Percentiles rank a stretch among this genome's conserved stretches.
phyloP scores from a whole-genome alignment of 1,140 invertebrate genomes.

The Drosophila rufa region DNA sequence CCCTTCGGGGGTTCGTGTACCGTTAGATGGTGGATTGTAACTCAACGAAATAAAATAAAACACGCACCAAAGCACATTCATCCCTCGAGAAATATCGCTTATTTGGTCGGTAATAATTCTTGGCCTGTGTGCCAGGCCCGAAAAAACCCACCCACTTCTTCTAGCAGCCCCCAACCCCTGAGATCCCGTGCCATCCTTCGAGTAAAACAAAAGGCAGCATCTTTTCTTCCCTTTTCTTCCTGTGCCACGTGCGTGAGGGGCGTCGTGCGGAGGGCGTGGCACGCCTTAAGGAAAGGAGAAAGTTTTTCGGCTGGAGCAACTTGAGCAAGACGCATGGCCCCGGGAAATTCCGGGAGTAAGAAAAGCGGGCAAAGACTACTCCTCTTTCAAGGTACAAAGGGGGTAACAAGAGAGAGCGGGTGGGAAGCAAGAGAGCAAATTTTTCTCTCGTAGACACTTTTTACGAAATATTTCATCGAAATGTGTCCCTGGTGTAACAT shows the following conservation, averaged over 20 bases:
- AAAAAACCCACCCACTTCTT: constrained; percentile 42
- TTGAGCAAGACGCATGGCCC: constrained; percentile 68
- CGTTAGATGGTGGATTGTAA: constrained; percentile 80
- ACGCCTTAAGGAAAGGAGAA: constrained; percentile 81
- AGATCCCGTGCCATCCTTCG: constrained; percentile 1
- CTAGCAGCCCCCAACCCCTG: constrained; percentile 1
- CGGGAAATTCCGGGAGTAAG: constrained; percentile 32
- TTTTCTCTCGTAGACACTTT: constrained; percentile 84
- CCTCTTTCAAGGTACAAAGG: constrained; percentile 20
- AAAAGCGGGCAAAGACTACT: constrained; percentile 1
- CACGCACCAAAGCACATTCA: constrained; percentile 85
- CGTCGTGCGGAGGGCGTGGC: constrained; percentile 33
- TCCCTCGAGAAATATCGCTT: constrained; percentile 85
- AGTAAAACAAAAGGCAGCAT: constrained; percentile 74
- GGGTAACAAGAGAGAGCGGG: constrained; percentile 6
- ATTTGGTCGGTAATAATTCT: constrained; percentile 85
- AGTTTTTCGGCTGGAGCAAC: constrained; percentile 70
- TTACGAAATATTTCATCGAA: constrained; percentile 85
- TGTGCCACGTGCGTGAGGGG: constrained; percentile 72
- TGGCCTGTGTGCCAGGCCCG: constrained; percentile 59
- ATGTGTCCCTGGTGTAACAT: constrained; percentile 85
- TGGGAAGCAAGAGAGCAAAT: constrained; percentile 42
- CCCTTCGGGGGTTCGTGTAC: constrained; percentile 58
- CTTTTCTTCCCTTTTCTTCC: constrained; percentile 55
- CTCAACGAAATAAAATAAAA: constrained; percentile 85